These are phyloP conservation scores for Athalia rosae DNA, from an alignment of 2,888 invertebrate species.

Conservation along the genomic window DNA sequence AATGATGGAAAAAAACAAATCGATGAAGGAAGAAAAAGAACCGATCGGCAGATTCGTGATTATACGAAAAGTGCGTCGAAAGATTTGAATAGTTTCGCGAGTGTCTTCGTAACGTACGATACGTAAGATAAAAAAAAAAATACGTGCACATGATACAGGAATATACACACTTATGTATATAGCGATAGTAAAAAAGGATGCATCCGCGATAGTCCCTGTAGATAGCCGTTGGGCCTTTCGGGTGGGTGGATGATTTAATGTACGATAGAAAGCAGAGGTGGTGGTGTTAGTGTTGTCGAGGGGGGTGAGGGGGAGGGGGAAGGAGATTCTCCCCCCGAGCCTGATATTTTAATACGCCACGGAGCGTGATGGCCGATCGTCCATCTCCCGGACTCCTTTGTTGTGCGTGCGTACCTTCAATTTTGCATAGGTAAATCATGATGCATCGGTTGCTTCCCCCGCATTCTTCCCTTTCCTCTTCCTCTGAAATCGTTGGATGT, in stretches of 20 bases:
- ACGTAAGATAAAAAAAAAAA: no score
- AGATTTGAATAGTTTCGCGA: no score
- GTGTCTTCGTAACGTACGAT: no score
- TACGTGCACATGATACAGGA: neutral
- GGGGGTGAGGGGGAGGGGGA: no score
- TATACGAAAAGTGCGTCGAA: no score
- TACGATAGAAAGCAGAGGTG: slow-evolving; percentile 49
- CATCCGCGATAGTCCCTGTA: slow-evolving; percentile 61
- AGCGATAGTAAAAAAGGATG: neutral
- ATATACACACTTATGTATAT: neutral
- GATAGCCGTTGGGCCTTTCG: slow-evolving; percentile 63
- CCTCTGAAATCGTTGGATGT: no score
- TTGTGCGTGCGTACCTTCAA: slow-evolving; percentile 69
- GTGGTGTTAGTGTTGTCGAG: no score
- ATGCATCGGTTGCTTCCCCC: slow-evolving; percentile 55
- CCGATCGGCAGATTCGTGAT: no score
- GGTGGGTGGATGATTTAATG: slow-evolving; percentile 72
- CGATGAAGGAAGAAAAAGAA: no score
- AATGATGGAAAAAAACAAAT: neutral
- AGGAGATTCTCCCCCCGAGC: slow-evolving; percentile 1
- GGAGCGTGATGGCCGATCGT: slow-evolving; percentile 72
- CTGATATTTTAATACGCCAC: slow-evolving; percentile 71
- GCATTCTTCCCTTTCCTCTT: no score
- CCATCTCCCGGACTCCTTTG: slow-evolving; percentile 64
- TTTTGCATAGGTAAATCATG: slow-evolving; percentile 73